Evolutionary conservation across 2,113 vertebrate species (phyloP).

Genomic region (Nothobranchius kuhntae): DNA sequence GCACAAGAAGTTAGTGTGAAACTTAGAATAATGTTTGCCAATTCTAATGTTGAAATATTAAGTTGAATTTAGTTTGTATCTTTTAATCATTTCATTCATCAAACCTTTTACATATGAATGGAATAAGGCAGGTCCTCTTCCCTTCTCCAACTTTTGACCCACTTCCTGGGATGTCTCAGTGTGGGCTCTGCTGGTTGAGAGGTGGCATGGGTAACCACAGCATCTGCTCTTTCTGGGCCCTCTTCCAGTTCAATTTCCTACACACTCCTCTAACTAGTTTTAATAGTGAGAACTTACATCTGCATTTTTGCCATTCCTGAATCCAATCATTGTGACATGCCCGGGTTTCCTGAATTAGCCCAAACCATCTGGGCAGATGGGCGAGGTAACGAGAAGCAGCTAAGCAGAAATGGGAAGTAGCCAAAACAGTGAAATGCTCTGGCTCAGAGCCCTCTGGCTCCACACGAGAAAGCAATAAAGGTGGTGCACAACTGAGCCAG

Average conservation of each 20-base stretch:
- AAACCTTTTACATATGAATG: background rate
- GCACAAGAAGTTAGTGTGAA: no score
- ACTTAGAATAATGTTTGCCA: no score
- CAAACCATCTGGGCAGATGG: slow-evolving; percentile 38
- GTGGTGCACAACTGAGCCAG: slow-evolving; percentile 60
- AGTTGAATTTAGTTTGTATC: no score
- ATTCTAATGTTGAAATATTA: no score
- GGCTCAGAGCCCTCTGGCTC: slow-evolving; percentile 51
- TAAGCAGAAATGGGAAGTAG: slow-evolving; percentile 35
- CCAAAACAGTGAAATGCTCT: slow-evolving; percentile 32
- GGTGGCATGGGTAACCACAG: slow-evolving; percentile 34
- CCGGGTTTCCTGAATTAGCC: slow-evolving; percentile 4
- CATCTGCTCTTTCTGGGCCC: slow-evolving; percentile 48
- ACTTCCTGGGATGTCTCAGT: slow-evolving; percentile 31
- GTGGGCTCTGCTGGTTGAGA: slow-evolving; percentile 10
- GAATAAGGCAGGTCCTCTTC: background rate
- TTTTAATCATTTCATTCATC: slow-evolving; percentile 8
- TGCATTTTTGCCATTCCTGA: background rate
- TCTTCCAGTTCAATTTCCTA: slow-evolving; percentile 24
- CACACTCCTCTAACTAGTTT: background rate
- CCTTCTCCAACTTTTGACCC: background rate
- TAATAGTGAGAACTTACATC: background rate
- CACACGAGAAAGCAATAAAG: slow-evolving; percentile 52
- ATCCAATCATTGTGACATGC: background rate
- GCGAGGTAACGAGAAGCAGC: slow-evolving; percentile 20